Percentiles rank a stretch among this genome's conserved stretches.
Evolutionary conservation across 2,113 vertebrate genomes (phyloP).

Genomic region (Lipotes vexillifer): DNA sequence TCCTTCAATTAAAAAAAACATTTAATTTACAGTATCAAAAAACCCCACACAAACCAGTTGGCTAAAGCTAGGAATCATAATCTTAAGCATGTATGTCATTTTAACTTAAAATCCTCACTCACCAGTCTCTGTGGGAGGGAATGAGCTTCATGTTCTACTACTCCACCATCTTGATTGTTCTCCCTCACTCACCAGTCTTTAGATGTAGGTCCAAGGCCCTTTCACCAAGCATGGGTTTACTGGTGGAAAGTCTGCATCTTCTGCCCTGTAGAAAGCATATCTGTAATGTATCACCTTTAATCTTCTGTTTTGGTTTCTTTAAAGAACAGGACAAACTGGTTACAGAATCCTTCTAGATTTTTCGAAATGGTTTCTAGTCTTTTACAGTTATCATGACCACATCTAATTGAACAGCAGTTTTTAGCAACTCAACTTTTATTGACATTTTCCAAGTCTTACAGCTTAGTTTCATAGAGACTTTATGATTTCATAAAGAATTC

Average conservation of each 20-base stretch:
- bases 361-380: neutral
- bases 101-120: neutral
- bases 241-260: neutral
- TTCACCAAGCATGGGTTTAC: neutral
- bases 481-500: neutral
- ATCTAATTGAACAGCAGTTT: neutral
- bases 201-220: neutral
- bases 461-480: neutral
- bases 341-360: neutral
- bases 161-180: no score
- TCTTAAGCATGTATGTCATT: neutral
- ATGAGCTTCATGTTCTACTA: no score
- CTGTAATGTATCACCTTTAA: neutral
- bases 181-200: neutral
- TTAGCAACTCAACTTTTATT: neutral
- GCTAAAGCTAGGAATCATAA: neutral
- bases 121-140: no score
- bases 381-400: neutral
- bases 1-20: neutral
- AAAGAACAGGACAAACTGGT: neutral
- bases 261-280: neutral
- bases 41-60: neutral
- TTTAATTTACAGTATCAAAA: neutral
- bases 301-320: conserved; percentile 3
- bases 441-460: neutral